Conservation (phyloP, 1,140 invertebrate genomes). For the Mylabris phalerata region DNA sequence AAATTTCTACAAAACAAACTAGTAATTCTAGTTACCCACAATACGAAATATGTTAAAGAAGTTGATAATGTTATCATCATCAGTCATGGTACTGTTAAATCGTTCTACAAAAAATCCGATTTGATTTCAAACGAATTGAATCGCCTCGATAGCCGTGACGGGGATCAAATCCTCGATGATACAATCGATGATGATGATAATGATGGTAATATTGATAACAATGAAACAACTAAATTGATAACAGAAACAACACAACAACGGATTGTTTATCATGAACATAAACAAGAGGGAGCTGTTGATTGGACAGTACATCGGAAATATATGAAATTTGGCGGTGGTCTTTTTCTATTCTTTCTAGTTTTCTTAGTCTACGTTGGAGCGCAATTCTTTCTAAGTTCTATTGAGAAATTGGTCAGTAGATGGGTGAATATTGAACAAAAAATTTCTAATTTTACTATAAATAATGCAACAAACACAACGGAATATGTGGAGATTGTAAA, state of each 20-base stretch:
- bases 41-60: slow-evolving; percentile 72
- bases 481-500: background rate
- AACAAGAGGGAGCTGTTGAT: slow-evolving; percentile 4
- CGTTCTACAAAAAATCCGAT: slow-evolving; percentile 39
- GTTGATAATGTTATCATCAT: slow-evolving; percentile 61
- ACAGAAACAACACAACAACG: background rate
- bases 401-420: slow-evolving; percentile 10
- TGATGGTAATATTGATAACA: background rate
- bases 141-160: background rate
- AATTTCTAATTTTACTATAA: background rate
- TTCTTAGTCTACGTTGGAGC: slow-evolving; percentile 1
- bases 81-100: slow-evolving; percentile 47
- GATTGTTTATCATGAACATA: slow-evolving; percentile 11
- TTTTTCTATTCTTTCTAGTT: slow-evolving; percentile 1
- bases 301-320: slow-evolving; percentile 11
- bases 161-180: slow-evolving; percentile 41
- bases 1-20: slow-evolving; percentile 63
- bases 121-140: slow-evolving; percentile 3
- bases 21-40: slow-evolving; percentile 71
- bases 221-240: slow-evolving; percentile 1
- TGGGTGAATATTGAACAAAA: slow-evolving; percentile 7
- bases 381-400: background rate
- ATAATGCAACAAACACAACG: background rate
- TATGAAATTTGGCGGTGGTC: slow-evolving; percentile 2
- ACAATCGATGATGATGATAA: background rate